Evolutionary conservation across 2,888 invertebrate genomes (phyloP).

Genomic region (Lycia hirtaria): DNA sequence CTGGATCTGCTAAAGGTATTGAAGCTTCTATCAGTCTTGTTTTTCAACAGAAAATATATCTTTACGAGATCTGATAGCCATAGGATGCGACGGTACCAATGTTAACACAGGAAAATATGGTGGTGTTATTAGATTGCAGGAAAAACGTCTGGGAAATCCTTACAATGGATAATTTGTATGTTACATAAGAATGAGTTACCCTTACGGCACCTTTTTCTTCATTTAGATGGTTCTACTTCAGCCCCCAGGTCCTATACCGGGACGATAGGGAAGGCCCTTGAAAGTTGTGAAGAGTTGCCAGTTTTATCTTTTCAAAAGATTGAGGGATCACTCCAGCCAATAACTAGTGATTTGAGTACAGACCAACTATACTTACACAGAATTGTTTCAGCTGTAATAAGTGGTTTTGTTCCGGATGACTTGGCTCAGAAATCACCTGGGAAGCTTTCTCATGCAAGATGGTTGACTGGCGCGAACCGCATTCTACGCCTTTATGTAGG

Average conservation of each 20-base stretch:
- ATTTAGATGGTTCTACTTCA: not conserved
- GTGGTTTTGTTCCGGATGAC: not conserved
- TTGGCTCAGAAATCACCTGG: not conserved
- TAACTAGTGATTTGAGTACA: not conserved
- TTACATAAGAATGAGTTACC: not conserved
- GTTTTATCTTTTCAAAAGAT: not conserved
- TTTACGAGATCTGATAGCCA: not conserved
- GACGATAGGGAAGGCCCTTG: not conserved
- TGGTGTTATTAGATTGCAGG: not conserved
- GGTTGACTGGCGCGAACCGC: not conserved
- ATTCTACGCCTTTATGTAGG: not conserved
- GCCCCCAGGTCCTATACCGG: not conserved
- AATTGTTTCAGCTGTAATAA: not conserved
- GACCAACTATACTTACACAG: not conserved
- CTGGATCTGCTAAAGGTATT: not conserved
- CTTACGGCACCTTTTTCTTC: not conserved
- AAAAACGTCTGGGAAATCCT: not conserved
- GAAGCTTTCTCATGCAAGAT: not conserved
- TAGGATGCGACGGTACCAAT: not conserved
- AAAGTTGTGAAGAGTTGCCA: not conserved
- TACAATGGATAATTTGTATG: not conserved
- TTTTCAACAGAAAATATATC: not conserved
- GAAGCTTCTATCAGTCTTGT: not conserved
- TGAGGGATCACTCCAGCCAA: not conserved
- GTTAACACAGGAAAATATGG: not conserved